These are phyloP conservation scores for Thyatira batis DNA, from an alignment of 2,888 invertebrate genomes.

Conservation along the genomic window DNA sequence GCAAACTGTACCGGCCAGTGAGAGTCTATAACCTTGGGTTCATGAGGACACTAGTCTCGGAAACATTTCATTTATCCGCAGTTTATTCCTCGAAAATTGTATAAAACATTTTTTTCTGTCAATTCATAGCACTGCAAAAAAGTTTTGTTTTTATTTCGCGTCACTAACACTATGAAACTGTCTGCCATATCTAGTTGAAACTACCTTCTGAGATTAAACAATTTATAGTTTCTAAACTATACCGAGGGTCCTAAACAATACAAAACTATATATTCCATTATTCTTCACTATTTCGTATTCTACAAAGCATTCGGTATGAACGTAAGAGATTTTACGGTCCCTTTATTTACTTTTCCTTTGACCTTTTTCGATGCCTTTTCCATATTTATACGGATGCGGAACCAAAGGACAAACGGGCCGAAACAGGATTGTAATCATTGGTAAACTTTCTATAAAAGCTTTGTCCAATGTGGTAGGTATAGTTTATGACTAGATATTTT, in stretches of 20 bases:
- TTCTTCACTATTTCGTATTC: neutral
- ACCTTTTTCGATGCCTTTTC: neutral
- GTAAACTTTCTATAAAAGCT: neutral
- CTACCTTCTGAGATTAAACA: too few species aligned
- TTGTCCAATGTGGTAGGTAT: too few species aligned
- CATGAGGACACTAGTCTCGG: conserved; percentile 6
- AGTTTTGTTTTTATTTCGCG: too few species aligned
- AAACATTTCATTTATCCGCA: neutral
- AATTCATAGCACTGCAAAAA: too few species aligned
- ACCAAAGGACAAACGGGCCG: neutral
- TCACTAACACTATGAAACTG: neutral
- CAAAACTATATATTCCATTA: neutral
- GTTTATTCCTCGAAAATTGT: neutral
- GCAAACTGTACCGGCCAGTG: conserved; percentile 7
- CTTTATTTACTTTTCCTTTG: neutral
- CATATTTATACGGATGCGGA: neutral
- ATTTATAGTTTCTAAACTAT: too few species aligned
- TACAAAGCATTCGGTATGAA: neutral
- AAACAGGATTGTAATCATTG: neutral
- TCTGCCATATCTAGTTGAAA: too few species aligned
- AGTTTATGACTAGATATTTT: too few species aligned
- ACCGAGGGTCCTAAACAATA: too few species aligned
- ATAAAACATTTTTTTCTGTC: too few species aligned
- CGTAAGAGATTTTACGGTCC: neutral
- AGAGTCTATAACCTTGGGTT: conserved; percentile 6